Evolutionary conservation across 2,113 vertebrate genomes (phyloP).

Genomic region (Athene noctua): DNA sequence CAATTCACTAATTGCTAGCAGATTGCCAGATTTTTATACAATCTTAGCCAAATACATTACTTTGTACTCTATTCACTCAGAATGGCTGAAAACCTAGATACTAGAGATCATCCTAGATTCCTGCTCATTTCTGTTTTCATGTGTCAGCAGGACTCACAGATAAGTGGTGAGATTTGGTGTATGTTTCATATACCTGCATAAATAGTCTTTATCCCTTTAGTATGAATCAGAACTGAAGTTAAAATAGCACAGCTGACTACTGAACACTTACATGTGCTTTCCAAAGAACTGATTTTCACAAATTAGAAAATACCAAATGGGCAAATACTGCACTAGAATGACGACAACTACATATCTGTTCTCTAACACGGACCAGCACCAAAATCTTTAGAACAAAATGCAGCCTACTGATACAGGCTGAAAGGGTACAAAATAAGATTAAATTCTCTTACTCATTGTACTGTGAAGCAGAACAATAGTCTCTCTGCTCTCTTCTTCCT

Average conservation of each 20-base stretch:
- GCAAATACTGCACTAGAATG: neutral
- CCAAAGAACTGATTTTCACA: neutral
- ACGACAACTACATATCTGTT: neutral
- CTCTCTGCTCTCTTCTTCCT: neutral
- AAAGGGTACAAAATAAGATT: neutral
- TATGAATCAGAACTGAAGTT: neutral
- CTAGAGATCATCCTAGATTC: conserved; percentile 73
- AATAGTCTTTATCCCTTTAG: neutral
- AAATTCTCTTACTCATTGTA: neutral
- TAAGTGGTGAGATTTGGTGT: conserved; percentile 73
- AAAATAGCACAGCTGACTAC: neutral
- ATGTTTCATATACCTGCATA: conserved; percentile 77
- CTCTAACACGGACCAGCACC: neutral
- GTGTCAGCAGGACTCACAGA: conserved; percentile 72
- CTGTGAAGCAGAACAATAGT: neutral
- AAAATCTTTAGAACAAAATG: neutral
- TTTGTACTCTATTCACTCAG: conserved; percentile 84
- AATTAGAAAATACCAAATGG: neutral
- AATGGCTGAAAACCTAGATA: conserved; percentile 79
- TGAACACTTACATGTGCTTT: neutral
- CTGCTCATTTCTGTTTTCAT: conserved; percentile 76
- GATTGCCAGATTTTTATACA: neutral
- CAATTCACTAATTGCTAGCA: neutral
- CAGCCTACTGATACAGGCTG: neutral
- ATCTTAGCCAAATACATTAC: conserved; percentile 20